Percentiles rank a stretch among this genome's conserved stretches.
phyloP scores from a whole-genome alignment of 2,797 vertebrate genomes.

The Thaleichthys pacificus region DNA sequence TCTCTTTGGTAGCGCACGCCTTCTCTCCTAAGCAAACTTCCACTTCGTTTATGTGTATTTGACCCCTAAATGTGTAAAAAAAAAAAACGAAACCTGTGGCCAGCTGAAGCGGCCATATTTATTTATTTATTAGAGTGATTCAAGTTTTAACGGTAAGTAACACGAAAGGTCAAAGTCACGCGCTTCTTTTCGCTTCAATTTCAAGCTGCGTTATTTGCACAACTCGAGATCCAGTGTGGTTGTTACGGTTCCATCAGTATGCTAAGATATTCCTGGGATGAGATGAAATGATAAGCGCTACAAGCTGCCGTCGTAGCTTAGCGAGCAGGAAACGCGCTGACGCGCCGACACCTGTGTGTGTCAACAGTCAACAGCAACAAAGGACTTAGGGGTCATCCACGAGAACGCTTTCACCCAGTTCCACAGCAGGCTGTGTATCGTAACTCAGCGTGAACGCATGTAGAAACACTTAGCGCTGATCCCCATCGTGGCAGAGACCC shows the following conservation, averaged over 20 bases:
- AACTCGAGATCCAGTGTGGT: neutral
- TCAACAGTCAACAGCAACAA: conserved; percentile 16
- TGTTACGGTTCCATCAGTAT: neutral
- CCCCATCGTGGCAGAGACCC: neutral
- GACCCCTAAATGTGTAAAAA: neutral
- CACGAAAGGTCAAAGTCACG: neutral
- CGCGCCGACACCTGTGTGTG: conserved; percentile 18
- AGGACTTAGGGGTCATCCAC: conserved; percentile 15
- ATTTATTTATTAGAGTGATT: neutral
- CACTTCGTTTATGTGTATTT: neutral
- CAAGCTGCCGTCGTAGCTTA: conserved; percentile 28
- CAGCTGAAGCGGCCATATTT: neutral
- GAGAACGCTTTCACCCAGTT: too few relatives aligned
- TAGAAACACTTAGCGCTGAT: neutral
- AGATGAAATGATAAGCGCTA: conserved; percentile 1
- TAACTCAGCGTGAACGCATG: neutral
- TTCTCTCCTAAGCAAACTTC: neutral
- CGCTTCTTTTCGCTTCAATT: too few relatives aligned
- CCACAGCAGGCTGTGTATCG: too few relatives aligned
- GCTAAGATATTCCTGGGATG: neutral
- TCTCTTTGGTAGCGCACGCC: neutral
- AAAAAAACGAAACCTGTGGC: neutral
- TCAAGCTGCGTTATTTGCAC: neutral
- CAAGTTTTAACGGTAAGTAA: neutral
- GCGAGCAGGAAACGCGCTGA: conserved; percentile 19